phyloP scores from a whole-genome alignment of 1,140 invertebrate genomes.

The Saccostrea echinata region DNA sequence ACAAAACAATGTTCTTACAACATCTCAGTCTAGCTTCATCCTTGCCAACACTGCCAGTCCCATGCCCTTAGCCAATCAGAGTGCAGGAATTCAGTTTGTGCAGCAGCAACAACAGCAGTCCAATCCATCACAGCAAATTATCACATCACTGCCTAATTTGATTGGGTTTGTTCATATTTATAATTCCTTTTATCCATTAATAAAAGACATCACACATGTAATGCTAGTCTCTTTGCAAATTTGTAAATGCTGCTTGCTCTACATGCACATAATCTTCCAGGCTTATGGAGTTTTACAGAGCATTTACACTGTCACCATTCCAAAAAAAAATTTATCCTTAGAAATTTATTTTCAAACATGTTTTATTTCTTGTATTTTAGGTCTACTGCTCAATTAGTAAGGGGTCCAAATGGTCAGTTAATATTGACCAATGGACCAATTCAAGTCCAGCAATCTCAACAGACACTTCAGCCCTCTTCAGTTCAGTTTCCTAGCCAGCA shows the following conservation, averaged over 20 bases:
- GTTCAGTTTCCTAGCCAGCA: conserved; percentile 61
- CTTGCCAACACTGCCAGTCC: conserved; percentile 22
- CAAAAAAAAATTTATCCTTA: neutral
- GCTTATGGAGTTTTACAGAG: no score
- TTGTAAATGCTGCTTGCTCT: neutral
- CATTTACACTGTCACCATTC: neutral
- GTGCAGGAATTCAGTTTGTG: conserved; percentile 22
- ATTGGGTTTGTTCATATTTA: neutral
- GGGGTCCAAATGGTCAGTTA: conserved; percentile 56
- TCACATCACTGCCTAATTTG: conserved; percentile 28
- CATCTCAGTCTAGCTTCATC: conserved; percentile 22
- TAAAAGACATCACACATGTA: no score
- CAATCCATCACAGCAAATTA: conserved; percentile 41
- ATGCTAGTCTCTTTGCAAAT: neutral
- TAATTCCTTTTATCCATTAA: neutral
- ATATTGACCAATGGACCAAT: conserved; percentile 50
- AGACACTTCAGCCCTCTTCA: conserved; percentile 57
- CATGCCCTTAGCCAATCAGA: conserved; percentile 18
- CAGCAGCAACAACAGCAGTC: conserved; percentile 20
- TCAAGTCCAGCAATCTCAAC: conserved; percentile 55
- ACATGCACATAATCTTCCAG: neutral
- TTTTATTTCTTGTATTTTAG: conserved; percentile 39
- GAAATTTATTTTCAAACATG: neutral
- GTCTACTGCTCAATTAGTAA: conserved; percentile 46
- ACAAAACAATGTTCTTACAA: conserved; percentile 19